These are phyloP conservation scores for Augochlora pura DNA, from an alignment of 1,140 invertebrate genomes.

Conservation along the genomic window DNA sequence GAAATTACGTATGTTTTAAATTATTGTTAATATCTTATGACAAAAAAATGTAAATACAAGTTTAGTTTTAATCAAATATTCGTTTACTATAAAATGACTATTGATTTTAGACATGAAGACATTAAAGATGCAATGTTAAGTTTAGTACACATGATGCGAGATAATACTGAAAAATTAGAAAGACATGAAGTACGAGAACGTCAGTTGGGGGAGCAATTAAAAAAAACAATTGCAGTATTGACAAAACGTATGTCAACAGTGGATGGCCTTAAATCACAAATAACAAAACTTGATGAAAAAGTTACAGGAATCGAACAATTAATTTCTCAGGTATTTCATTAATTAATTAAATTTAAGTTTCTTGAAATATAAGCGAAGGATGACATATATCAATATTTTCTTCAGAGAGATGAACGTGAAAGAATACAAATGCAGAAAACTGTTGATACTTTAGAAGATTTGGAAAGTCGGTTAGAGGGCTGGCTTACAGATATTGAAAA, in stretches of 20 bases:
- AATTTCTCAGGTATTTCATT: slow-evolving; percentile 71
- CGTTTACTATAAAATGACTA: neutral
- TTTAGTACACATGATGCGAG: slow-evolving; percentile 89
- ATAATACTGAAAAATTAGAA: slow-evolving; percentile 90
- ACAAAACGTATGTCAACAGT: slow-evolving; percentile 87
- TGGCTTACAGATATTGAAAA: slow-evolving; percentile 81
- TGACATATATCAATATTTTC: neutral
- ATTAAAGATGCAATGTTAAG: slow-evolving; percentile 90
- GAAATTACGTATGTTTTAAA: slow-evolving; percentile 69
- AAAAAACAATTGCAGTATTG: slow-evolving; percentile 85
- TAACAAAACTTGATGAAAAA: slow-evolving; percentile 85
- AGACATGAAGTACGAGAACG: slow-evolving; percentile 91
- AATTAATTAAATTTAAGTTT: neutral
- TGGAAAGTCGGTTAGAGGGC: slow-evolving; percentile 83
- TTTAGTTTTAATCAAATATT: slow-evolving; percentile 7
- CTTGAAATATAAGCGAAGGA: too few relatives aligned
- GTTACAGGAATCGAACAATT: slow-evolving; percentile 84
- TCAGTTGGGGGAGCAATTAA: slow-evolving; percentile 88
- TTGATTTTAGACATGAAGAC: slow-evolving; percentile 86
- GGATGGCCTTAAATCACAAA: slow-evolving; percentile 85
- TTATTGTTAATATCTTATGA: neutral
- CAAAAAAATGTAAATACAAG: neutral
- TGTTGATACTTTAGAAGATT: slow-evolving; percentile 83
- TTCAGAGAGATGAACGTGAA: slow-evolving; percentile 85
- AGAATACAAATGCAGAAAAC: slow-evolving; percentile 86